phyloP scores from a whole-genome alignment of 2,888 invertebrate genomes.

The Mesopsocus fuscifrons region DNA sequence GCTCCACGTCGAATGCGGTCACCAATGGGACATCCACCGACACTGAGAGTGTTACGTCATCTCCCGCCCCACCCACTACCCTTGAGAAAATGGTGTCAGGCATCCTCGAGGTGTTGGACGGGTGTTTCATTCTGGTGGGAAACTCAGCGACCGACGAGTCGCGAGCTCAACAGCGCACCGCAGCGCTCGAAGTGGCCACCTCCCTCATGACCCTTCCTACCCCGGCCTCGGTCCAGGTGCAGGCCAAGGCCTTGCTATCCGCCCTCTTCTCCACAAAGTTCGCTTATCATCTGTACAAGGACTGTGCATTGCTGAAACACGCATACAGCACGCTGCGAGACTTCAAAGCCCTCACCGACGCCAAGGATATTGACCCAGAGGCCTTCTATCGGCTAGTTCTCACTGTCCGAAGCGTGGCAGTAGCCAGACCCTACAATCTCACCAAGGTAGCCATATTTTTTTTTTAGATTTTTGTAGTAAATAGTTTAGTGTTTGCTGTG shows the following conservation, averaged over 20 bases:
- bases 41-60: constrained; percentile 25
- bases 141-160: constrained; percentile 24
- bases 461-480: too few relatives aligned
- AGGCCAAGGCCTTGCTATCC: constrained; percentile 65
- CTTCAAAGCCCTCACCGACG: constrained; percentile 39
- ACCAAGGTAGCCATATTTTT: constrained; percentile 46
- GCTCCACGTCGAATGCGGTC: constrained; percentile 20
- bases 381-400: constrained; percentile 73
- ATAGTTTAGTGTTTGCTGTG: too few relatives aligned
- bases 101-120: constrained; percentile 53
- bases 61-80: constrained; percentile 32
- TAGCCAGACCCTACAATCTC: constrained; percentile 64
- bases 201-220: constrained; percentile 47
- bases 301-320: constrained; percentile 53
- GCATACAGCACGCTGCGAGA: constrained; percentile 45
- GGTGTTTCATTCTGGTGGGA: constrained; percentile 37
- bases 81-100: constrained; percentile 44
- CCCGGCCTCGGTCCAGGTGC: constrained; percentile 48
- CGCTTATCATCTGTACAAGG: constrained; percentile 75
- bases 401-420: constrained; percentile 67
- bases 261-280: constrained; percentile 54
- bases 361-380: constrained; percentile 67
- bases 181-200: constrained; percentile 44
- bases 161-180: constrained; percentile 28
- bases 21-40: constrained; percentile 21